Evolutionary conservation across 2,797 vertebrate genomes (phyloP).

Genomic region (Moxostoma hubbsi): DNA sequence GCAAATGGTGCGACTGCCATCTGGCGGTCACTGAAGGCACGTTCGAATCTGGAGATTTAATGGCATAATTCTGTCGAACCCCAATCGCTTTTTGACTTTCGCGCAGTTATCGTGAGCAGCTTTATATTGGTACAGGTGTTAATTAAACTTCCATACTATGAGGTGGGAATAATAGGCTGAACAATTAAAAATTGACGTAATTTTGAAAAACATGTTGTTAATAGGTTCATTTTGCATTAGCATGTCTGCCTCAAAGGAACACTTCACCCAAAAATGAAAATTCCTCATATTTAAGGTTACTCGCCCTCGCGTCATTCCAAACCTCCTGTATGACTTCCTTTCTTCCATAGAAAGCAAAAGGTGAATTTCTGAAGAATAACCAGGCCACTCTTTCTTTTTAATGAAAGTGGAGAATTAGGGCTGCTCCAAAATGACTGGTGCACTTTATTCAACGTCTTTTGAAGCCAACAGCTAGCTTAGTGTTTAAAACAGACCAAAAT

Average conservation of each 20-base stretch:
- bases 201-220: background rate
- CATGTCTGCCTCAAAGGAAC: background rate
- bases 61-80: slow-evolving; percentile 11
- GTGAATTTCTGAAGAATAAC: background rate
- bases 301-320: too few relatives aligned
- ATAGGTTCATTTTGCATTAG: background rate
- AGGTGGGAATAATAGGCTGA: background rate
- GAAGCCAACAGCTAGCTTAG: too few relatives aligned
- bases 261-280: too few relatives aligned
- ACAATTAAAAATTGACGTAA: background rate
- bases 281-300: too few relatives aligned
- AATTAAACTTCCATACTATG: background rate
- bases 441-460: too few relatives aligned
- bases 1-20: slow-evolving; percentile 79
- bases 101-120: too few relatives aligned
- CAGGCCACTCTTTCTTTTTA: too few relatives aligned
- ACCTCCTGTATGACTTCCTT: too few relatives aligned
- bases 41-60: background rate
- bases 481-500: too few relatives aligned
- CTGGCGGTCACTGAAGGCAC: slow-evolving; percentile 68
- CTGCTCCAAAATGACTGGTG: too few relatives aligned
- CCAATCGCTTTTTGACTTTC: background rate
- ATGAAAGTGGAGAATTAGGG: too few relatives aligned
- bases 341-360: too few relatives aligned
- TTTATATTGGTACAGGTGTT: background rate